Base-by-base conservation (phyloP, 1,140 invertebrate genomes). In the Chrysopa pallens region DNA sequence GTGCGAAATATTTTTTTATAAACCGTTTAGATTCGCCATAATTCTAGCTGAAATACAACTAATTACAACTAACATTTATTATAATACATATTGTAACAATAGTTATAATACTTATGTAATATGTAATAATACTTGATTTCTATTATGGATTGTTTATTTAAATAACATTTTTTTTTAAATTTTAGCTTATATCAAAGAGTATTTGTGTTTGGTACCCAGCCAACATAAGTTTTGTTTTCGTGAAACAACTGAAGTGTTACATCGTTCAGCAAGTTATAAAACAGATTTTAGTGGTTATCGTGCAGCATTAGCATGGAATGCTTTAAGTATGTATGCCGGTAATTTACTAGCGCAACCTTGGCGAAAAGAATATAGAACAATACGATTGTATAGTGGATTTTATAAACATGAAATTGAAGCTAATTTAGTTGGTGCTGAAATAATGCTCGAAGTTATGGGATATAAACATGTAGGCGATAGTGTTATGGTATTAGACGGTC, bases 341-440 rank as follows among this genome's bases (percentile, higher is more conserved):
- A 91, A 90, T 65, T 63, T 92, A 39, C 61, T 89, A 11, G 73
- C 77, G 5, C 84, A 90, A 54, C 84, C 85, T 8, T 92, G 87
- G 87, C 64, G 87, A 49, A 83, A 79, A 62, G 87, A 92, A 57
- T 92, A 83, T 55, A 69, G 72, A 50, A 70, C 71, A 48, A 72
- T 90, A 42, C 76, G 80, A 64, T 70, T 82, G 40, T 89, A 84
- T 55, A 80, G 77, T 48, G 86, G 86, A 12, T 89, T 79, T 62
- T 90, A 78, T 62, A 83, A 86, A 53, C 84, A 90, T 57, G 78
- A 88, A 55, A 75, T 92, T 28, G 77, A 85, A 52, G 71, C 76
- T 1, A 80, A 84, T 57, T 63, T 91, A 47, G 59, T 77, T 11
- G 78, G 78, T 44, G 79, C 80, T 1, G 79, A 84, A 49, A 61